These are phyloP conservation scores for Metacarcinus magister DNA, from an alignment of 2,888 invertebrate species.

Conservation along the genomic window DNA sequence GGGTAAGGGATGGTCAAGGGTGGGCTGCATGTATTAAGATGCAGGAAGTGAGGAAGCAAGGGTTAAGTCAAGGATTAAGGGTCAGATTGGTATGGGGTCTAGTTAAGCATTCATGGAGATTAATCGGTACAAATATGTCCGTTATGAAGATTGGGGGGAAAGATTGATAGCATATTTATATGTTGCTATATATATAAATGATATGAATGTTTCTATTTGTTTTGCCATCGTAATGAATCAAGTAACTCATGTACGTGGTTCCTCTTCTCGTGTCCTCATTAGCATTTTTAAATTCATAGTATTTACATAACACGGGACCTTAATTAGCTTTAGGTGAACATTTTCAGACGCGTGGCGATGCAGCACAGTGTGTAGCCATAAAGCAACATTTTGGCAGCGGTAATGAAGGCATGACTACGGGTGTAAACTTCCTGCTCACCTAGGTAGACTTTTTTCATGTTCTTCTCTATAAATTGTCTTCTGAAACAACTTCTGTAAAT, in stretches of 20 bases:
- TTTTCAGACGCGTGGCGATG: not conserved
- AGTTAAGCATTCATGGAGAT: not conserved
- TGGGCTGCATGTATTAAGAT: not conserved
- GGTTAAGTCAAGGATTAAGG: not conserved
- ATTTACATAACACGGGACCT: conserved; percentile 15
- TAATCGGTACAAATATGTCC: not conserved
- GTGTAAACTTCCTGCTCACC: not conserved
- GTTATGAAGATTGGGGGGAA: not conserved
- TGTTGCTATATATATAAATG: not conserved
- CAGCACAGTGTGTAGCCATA: not conserved
- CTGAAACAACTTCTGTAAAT: no score
- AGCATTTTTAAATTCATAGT: conserved; percentile 19
- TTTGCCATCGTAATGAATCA: not conserved
- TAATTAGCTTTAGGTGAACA: conserved; percentile 39
- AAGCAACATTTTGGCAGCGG: no score
- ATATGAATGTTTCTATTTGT: not conserved
- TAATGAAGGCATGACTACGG: not conserved
- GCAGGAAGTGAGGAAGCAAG: not conserved
- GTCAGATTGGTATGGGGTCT: not conserved
- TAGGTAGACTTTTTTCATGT: no score
- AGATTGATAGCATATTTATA: not conserved
- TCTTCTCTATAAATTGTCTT: no score
- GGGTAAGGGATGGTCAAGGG: not conserved
- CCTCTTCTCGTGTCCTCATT: conserved; percentile 9
- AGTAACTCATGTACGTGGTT: not conserved